These are phyloP conservation scores for Bungarus multicinctus DNA, from an alignment of 2,113 vertebrate genomes.

Conservation along the genomic window DNA sequence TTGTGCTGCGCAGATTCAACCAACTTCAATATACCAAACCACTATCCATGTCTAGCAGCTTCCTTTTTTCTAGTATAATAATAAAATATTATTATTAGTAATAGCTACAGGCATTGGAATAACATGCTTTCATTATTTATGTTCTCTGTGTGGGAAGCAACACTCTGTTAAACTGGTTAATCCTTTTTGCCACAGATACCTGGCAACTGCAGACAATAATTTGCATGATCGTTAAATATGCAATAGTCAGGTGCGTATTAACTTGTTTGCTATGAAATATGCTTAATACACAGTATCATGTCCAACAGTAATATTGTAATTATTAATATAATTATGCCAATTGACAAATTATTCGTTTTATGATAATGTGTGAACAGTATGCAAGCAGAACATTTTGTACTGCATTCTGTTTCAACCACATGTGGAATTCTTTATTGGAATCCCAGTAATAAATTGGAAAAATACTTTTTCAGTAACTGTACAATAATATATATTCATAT, in stretches of 20 bases:
- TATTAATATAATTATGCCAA: not conserved
- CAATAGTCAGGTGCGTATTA: not conserved
- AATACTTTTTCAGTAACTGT: not conserved
- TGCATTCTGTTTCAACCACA: not conserved
- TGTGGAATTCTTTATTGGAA: not conserved
- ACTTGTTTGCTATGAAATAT: not conserved
- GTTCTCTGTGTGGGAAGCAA: slow-evolving; percentile 13
- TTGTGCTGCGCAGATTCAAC: not conserved
- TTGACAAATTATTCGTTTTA: not conserved
- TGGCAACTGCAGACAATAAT: not conserved
- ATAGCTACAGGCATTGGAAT: not conserved
- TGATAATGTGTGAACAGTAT: not conserved
- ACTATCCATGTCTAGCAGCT: not conserved
- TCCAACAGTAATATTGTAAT: not conserved
- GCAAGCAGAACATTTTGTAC: not conserved
- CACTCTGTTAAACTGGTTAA: slow-evolving; percentile 8
- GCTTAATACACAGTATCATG: not conserved
- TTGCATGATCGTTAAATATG: not conserved
- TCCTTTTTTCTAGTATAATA: not conserved
- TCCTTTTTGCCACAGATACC: not conserved
- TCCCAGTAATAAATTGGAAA: not conserved
- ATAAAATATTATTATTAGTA: not conserved
- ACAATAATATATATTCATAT: not conserved
- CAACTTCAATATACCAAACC: not conserved
- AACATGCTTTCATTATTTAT: not conserved